Conservation (phyloP, 2,113 vertebrate species). For the Melanostigma gelatinosum region DNA sequence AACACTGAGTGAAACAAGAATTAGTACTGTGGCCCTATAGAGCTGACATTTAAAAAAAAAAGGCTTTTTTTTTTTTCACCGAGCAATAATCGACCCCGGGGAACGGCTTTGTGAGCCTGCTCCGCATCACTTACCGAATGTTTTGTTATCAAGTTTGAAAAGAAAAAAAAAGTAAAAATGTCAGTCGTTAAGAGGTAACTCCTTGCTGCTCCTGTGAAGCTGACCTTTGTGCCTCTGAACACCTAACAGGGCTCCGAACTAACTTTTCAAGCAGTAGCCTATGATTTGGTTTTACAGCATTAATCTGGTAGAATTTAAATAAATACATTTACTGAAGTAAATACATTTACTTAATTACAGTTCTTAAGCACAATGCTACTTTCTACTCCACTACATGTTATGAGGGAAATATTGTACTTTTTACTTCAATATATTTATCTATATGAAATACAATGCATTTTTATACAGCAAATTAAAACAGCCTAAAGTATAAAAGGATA, state of each 20-base stretch:
- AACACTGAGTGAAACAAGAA: slow-evolving; percentile 66
- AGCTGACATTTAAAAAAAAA: slow-evolving; percentile 77
- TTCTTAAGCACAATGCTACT: neutral
- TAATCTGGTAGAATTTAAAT: neutral
- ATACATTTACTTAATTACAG: neutral
- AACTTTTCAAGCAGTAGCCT: neutral
- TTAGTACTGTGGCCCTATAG: slow-evolving; percentile 65
- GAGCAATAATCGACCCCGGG: slow-evolving; percentile 73
- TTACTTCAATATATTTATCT: neutral
- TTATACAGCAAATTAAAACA: neutral
- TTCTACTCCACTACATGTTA: neutral
- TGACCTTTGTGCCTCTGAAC: slow-evolving; percentile 67
- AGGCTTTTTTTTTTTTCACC: slow-evolving; percentile 44
- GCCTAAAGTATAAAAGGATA: neutral
- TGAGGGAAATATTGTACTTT: neutral
- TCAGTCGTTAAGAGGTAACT: slow-evolving; percentile 55
- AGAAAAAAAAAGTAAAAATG: slow-evolving; percentile 68
- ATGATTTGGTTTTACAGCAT: neutral
- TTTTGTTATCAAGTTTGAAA: slow-evolving; percentile 64
- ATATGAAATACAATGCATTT: neutral
- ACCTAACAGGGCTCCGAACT: neutral
- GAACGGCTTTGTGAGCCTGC: slow-evolving; percentile 67
- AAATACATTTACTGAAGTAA: neutral
- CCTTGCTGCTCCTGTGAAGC: slow-evolving; percentile 45
- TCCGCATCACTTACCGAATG: slow-evolving; percentile 29